Evolutionary conservation across 1,140 invertebrate species (phyloP).

Genomic region (Matsumurasca onukii): DNA sequence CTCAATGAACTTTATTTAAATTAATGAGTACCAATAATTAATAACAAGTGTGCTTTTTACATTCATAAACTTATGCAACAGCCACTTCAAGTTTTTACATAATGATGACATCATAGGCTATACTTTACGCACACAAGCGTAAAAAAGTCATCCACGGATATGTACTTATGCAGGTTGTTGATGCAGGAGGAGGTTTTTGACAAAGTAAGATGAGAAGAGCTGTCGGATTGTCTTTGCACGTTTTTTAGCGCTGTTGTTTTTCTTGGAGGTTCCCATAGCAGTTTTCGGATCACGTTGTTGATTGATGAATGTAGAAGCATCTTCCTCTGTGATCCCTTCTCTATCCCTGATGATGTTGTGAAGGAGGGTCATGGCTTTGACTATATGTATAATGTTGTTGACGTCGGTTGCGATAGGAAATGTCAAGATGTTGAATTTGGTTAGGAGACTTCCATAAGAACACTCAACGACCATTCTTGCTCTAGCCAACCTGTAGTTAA

Average conservation of each 20-base stretch:
- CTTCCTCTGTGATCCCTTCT: not conserved
- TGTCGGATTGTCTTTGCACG: not conserved
- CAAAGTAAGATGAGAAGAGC: not conserved
- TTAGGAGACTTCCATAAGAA: conserved; percentile 31
- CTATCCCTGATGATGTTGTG: not conserved
- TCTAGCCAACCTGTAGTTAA: conserved; percentile 45
- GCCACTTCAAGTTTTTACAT: too few relatives aligned
- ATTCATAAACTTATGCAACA: too few relatives aligned
- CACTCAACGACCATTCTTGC: too few relatives aligned
- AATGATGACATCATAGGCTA: too few relatives aligned
- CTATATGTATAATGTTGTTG: not conserved
- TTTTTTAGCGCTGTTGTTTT: not conserved
- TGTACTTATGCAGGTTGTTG: too few relatives aligned
- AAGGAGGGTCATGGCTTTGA: not conserved
- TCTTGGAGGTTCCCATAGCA: not conserved
- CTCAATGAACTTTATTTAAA: too few relatives aligned
- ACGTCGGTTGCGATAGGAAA: not conserved
- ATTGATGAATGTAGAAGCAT: not conserved
- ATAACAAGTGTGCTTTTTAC: too few relatives aligned
- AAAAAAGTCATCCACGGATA: too few relatives aligned
- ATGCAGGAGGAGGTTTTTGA: too few relatives aligned
- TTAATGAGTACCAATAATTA: too few relatives aligned
- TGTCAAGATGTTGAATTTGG: conserved; percentile 32
- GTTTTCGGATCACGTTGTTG: not conserved
- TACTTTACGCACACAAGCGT: too few relatives aligned